These are phyloP conservation scores for Monodelphis domestica DNA, from an alignment of 2,797 vertebrate species.

Conservation along the genomic window DNA sequence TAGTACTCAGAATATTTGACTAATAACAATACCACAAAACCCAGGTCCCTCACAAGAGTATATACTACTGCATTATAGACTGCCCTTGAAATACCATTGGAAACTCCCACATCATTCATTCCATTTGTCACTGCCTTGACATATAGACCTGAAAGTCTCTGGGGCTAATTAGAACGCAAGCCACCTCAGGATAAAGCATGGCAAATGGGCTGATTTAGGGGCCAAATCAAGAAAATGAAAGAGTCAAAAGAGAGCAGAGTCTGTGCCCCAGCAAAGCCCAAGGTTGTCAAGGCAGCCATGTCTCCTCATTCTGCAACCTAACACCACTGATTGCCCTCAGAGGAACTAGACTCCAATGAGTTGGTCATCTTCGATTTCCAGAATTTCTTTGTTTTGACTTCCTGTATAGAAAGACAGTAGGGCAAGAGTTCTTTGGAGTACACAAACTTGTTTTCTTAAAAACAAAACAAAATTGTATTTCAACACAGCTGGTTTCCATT, in stretches of 20 bases:
- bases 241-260: not conserved
- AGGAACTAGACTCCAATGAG: not conserved
- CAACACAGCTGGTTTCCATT: not conserved
- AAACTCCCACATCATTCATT: not conserved
- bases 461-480: not conserved
- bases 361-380: not conserved
- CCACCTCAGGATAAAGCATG: not conserved
- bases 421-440: not conserved
- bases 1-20: not conserved
- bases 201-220: not conserved
- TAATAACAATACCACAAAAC: not conserved
- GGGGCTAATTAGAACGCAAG: not conserved
- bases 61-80: conserved; percentile 1
- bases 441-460: not conserved
- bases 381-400: not conserved
- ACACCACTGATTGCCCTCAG: not conserved
- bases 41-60: not conserved
- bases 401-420: not conserved
- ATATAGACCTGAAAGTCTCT: not conserved
- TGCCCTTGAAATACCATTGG: not conserved
- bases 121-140: not conserved
- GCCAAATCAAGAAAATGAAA: not conserved
- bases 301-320: not conserved
- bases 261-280: not conserved
- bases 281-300: not conserved